Evolutionary conservation across 2,113 vertebrate species (phyloP).

Genomic region (Ariopsis seemanni): DNA sequence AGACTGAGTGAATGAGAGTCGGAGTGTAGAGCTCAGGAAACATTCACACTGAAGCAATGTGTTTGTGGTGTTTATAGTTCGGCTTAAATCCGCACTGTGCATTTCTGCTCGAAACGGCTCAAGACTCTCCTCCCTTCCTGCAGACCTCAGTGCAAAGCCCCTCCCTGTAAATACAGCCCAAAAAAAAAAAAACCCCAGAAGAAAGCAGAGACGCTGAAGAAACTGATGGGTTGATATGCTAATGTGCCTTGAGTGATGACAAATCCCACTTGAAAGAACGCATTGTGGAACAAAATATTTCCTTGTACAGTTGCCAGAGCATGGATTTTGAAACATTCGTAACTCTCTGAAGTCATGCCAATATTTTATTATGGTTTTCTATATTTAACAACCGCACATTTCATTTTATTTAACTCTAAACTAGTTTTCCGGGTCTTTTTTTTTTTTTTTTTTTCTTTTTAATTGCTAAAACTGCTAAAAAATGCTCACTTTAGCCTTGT

Average conservation of each 20-base stretch:
- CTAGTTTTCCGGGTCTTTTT: neutral
- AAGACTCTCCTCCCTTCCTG: neutral
- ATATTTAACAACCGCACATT: neutral
- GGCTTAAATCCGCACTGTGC: neutral
- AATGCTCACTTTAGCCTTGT: neutral
- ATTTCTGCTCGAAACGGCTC: neutral
- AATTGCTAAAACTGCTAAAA: neutral
- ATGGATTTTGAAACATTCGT: neutral
- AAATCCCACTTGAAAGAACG: neutral
- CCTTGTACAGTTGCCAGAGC: neutral
- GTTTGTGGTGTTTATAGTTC: neutral
- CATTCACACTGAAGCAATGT: neutral
- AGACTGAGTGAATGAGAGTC: slow-evolving; percentile 41
- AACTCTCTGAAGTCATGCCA: neutral
- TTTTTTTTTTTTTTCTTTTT: neutral
- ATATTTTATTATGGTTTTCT: neutral
- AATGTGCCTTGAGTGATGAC: neutral
- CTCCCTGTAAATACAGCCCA: too few species aligned
- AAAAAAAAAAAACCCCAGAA: neutral
- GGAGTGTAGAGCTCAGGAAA: neutral
- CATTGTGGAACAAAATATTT: neutral
- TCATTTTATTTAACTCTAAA: neutral
- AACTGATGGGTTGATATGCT: neutral
- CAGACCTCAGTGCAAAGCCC: neutral
- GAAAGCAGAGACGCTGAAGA: neutral